phyloP scores from a whole-genome alignment of 2,113 vertebrate genomes.

The Beaufortia kweichowensis region DNA sequence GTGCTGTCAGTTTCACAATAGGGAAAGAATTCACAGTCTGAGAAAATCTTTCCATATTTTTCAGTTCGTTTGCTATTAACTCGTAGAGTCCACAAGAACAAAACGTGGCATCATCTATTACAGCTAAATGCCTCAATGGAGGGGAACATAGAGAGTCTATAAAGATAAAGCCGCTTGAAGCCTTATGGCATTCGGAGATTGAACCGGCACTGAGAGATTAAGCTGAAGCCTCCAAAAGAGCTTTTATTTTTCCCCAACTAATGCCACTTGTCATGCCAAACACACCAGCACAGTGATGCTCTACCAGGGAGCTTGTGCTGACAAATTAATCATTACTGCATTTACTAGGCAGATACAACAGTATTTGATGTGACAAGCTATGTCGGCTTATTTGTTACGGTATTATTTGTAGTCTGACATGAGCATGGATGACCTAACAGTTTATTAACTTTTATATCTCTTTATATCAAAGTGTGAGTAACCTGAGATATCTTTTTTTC shows the following conservation, averaged over 20 bases:
- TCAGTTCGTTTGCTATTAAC: slow-evolving; percentile 36
- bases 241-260: slow-evolving; percentile 14
- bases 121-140: slow-evolving; percentile 1
- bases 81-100: slow-evolving; percentile 13
- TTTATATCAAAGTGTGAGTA: slow-evolving; percentile 1
- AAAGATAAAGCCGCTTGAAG: slow-evolving; percentile 13
- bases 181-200: slow-evolving; percentile 47
- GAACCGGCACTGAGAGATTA: slow-evolving; percentile 40
- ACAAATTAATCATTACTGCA: slow-evolving; percentile 32
- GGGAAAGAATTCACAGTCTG: not conserved
- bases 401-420: slow-evolving; percentile 21
- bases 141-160: not conserved
- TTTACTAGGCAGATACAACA: slow-evolving; percentile 14
- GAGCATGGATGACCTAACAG: slow-evolving; percentile 17
- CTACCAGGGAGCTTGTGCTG: slow-evolving; percentile 11
- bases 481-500: slow-evolving; percentile 2
- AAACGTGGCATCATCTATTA: slow-evolving; percentile 18
- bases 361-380: slow-evolving; percentile 15
- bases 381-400: slow-evolving; percentile 14
- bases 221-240: slow-evolving; percentile 19
- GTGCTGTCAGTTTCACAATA: slow-evolving; percentile 40
- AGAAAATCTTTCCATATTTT: not conserved
- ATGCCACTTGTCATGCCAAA: slow-evolving; percentile 25
- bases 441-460: slow-evolving; percentile 16
- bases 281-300: not conserved